Conservation (phyloP, 2,113 vertebrate species). For the Malurus melanocephalus region DNA sequence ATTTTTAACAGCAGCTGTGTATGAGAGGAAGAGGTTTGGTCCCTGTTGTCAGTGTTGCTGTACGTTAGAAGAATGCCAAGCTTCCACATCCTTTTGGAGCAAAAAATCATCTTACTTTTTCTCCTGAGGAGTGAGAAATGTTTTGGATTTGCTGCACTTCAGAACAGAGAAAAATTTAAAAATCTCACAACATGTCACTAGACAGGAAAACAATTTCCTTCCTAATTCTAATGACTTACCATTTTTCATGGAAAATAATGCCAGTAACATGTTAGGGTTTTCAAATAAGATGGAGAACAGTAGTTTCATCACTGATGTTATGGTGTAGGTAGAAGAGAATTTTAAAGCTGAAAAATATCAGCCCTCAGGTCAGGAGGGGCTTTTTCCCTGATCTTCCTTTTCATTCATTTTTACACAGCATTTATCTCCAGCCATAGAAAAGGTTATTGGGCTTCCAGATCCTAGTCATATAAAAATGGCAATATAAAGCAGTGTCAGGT, state of each 20-base stretch:
- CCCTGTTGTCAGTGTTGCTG: background rate
- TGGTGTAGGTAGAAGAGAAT: slow-evolving; percentile 34
- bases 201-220: slow-evolving; percentile 30
- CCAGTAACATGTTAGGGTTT: slow-evolving; percentile 28
- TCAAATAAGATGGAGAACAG: slow-evolving; percentile 51
- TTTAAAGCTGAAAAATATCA: slow-evolving; percentile 62
- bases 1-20: background rate
- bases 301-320: slow-evolving; percentile 45
- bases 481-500: slow-evolving; percentile 17
- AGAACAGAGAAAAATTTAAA: slow-evolving; percentile 22
- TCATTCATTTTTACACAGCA: slow-evolving; percentile 50
- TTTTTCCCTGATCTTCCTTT: slow-evolving; percentile 57
- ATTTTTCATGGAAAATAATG: slow-evolving; percentile 49
- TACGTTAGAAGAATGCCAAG: background rate
- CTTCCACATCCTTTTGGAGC: background rate
- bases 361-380: slow-evolving; percentile 44
- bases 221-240: slow-evolving; percentile 20
- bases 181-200: background rate
- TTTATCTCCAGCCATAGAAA: slow-evolving; percentile 37
- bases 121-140: background rate
- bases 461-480: slow-evolving; percentile 22
- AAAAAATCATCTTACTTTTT: slow-evolving; percentile 11
- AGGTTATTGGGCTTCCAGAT: slow-evolving; percentile 31
- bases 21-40: background rate
- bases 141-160: background rate